These are phyloP conservation scores for Idaea biselata DNA, from an alignment of 2,888 invertebrate genomes.

Conservation along the genomic window DNA sequence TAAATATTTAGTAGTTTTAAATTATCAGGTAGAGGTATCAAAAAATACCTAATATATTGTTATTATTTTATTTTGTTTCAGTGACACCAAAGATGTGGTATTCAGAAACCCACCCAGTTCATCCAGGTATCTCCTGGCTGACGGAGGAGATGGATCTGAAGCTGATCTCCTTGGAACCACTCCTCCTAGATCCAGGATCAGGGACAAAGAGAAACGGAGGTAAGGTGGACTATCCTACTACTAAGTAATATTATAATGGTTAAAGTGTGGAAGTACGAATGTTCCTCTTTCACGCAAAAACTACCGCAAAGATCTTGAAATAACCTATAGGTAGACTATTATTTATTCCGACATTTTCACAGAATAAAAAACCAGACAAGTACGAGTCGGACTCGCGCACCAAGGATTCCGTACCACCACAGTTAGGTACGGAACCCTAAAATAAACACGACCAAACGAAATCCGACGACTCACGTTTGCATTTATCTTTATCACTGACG, in stretches of 20 bases:
- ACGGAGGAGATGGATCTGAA: constrained; percentile 71
- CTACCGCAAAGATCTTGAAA: background rate
- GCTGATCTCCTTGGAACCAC: constrained; percentile 87
- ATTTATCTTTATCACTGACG: too few relatives aligned
- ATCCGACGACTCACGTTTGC: too few relatives aligned
- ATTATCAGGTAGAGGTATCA: too few relatives aligned
- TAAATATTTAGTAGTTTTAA: too few relatives aligned
- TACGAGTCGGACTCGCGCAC: too few relatives aligned
- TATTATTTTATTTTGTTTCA: constrained; percentile 29
- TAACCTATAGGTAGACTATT: too few relatives aligned
- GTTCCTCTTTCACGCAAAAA: background rate
- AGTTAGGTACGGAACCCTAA: too few relatives aligned
- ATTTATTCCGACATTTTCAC: background rate
- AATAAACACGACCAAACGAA: too few relatives aligned
- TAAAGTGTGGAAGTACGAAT: background rate
- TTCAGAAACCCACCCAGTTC: constrained; percentile 55
- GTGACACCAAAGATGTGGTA: constrained; percentile 61
- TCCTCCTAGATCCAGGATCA: constrained; percentile 88
- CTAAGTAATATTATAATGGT: background rate
- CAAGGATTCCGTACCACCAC: too few relatives aligned
- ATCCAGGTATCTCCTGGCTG: constrained; percentile 55
- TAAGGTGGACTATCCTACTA: constrained; percentile 36
- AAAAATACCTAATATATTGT: background rate
- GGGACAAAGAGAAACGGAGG: constrained; percentile 81
- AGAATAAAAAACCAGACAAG: too few relatives aligned